Evolutionary conservation across 2,113 vertebrate species (phyloP), one percentile per base, ranked within the genome.

Genomic region (Leptobrachium ailaonicum): DNA sequence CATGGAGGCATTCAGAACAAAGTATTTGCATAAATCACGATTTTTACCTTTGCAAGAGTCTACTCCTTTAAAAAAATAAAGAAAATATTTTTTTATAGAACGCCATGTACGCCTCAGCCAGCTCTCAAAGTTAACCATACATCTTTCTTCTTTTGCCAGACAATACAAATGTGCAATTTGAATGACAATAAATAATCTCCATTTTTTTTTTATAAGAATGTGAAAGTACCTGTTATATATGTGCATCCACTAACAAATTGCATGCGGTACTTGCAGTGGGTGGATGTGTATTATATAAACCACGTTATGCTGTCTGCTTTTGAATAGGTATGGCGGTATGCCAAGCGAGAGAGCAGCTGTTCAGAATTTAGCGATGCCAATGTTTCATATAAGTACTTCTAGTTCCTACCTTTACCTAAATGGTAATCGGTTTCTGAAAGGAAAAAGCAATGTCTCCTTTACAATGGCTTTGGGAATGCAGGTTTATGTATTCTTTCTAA

Each of bases 301-400:
- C 4, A 72, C 60, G 43, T 71, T 41, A 72, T 41, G 71, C 79
- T 47, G 41, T 43, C 14, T 11, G 47, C 63, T n/a, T 75, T 32
- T n/a, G 12, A 50, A 50, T 81, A 75, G 62, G 60, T 78, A 83
- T 86, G 77, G 66, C 83, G 83, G 66, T 40, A 74, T 71, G 82
- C 68, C 82, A 84, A 80, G 7, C 77, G 76, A 83, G 86, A 83
- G 12, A 83, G 20, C 2, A 77, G 3, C 58, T 84, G 69, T 72
- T 78, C 70, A 79, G 83, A 79, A 84, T 82, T 75, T 73, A 79
- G 53, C 73, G 73, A 75, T 75, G 43, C 66, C 32, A 74, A 67
- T 75, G 67, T 6, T 47, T 20, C 50, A 69, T 47, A 50, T 47
- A 68, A 73, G 66, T 74, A 73, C 54, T 60, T 79, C 45, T 9